Percentiles rank a stretch among this genome's conserved stretches.
These are phyloP conservation scores for Pristionchus mayeri DNA, from an alignment of 2,888 invertebrate genomes.

Conservation along the genomic window DNA sequence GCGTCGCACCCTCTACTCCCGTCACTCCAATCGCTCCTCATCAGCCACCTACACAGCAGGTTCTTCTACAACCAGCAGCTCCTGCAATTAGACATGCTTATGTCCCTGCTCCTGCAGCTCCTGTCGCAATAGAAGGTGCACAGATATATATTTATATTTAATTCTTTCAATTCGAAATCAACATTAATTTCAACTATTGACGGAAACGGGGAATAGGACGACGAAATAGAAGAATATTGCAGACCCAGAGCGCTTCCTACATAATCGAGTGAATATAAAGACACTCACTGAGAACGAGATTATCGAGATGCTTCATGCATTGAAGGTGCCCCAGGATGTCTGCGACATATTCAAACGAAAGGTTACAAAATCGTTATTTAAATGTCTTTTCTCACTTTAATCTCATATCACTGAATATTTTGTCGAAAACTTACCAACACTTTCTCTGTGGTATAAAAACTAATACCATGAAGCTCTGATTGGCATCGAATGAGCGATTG, in stretches of 20 bases:
- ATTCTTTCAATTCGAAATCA: no score
- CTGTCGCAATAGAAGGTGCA: neutral
- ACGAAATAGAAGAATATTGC: no score
- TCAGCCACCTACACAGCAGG: neutral
- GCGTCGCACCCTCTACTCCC: neutral
- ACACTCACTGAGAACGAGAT: slow-evolving; percentile 7
- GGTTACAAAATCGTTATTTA: neutral
- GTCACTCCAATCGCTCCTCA: neutral
- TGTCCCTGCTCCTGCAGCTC: neutral
- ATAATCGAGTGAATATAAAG: neutral
- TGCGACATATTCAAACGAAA: slow-evolving; percentile 6
- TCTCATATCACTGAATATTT: neutral
- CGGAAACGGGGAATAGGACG: no score
- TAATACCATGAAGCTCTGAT: no score
- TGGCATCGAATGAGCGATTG: no score
- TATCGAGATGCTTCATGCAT: neutral
- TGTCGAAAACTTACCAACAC: no score
- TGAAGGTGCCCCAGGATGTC: neutral
- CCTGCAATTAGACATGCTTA: neutral
- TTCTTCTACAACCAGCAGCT: neutral
- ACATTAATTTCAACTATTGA: no score
- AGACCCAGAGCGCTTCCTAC: slow-evolving; percentile 15
- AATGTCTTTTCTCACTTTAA: neutral
- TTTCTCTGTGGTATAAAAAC: no score
- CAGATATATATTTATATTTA: no score